Evolutionary conservation across 2,113 vertebrate species (phyloP), one percentile per base, ranked within the genome.

Genomic region (Rhodinocichla rosea): DNA sequence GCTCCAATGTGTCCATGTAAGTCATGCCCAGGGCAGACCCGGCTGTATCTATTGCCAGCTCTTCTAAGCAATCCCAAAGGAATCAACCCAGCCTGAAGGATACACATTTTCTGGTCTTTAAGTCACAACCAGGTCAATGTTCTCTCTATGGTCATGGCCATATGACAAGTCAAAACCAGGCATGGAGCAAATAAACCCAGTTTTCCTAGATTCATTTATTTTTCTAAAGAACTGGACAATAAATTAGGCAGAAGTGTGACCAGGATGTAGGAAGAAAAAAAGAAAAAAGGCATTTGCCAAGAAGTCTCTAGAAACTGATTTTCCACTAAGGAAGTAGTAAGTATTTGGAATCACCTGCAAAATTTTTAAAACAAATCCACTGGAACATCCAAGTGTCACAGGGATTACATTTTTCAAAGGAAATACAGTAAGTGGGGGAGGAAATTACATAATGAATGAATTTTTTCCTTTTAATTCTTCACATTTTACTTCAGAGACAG

Each of bases 281-380:
- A 23, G 28, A 30, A 45, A 22, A 53, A 33, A 57, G 0, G 40
- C 5, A 70, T 62, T 75, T 69, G 53, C 63, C 75, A 95, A 80
- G 23, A 83, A 74, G 24, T 59, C 24, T 83, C 75, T 70, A 86
- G 56, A 95, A 96, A 78, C 56, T 33, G 9, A 53, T 79, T 95
- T 97, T 95, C 89, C 91, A 87, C 65, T 90, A 68, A 91, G 93
- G 71, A 88, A 94, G 52, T 52, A 90, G 37, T 88, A 90, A 90
- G 44, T 81, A 75, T 64, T 91, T 94, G 64, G 75, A 96, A 92
- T 88, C 76, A 90, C 90, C 76, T 86, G 83, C 52, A 73, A 83
- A 50, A 81, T 78, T 94, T 83, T 83, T 81, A 59, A 83, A 83
- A 80, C 18, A 80, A 86, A 96, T 70, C 90, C 83, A 60, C 33